Percentiles rank a stretch among this genome's conserved stretches.
These are phyloP conservation scores for Paralichthys olivaceus DNA, from an alignment of 2,113 vertebrate species.

Conservation along the genomic window DNA sequence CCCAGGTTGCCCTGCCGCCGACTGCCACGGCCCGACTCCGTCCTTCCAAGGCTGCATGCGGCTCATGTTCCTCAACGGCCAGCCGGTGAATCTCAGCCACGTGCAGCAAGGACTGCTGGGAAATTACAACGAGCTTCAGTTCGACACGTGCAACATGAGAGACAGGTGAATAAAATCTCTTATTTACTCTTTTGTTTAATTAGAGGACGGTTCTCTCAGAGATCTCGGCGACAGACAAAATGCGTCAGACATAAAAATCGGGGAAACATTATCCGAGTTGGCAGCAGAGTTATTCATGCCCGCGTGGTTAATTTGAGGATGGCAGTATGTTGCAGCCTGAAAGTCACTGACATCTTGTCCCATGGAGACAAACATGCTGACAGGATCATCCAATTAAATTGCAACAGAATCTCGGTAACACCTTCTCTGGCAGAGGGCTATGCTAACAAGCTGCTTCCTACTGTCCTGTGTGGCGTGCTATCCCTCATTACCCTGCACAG, in stretches of 20 bases:
- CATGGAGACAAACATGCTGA: conserved; percentile 66
- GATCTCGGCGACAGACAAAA: neutral
- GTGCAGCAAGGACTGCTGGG: conserved; percentile 94
- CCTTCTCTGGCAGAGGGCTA: conserved; percentile 67
- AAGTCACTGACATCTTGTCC: conserved; percentile 67
- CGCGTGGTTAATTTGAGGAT: conserved; percentile 56
- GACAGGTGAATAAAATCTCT: conserved; percentile 88
- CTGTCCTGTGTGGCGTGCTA: conserved; percentile 56
- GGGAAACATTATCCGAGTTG: conserved; percentile 27
- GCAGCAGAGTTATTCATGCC: conserved; percentile 37
- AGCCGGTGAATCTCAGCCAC: conserved; percentile 90
- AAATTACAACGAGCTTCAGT: conserved; percentile 92
- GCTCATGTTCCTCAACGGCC: conserved; percentile 94
- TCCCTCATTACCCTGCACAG: conserved; percentile 71
- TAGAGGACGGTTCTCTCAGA: neutral
- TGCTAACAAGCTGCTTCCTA: conserved; percentile 78
- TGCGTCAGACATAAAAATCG: neutral
- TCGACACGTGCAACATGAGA: conserved; percentile 95
- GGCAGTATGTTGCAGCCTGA: conserved; percentile 50
- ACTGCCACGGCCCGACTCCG: conserved; percentile 87
- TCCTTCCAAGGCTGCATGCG: conserved; percentile 97
- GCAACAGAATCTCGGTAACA: conserved; percentile 57
- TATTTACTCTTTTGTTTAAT: conserved; percentile 7
- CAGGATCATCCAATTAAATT: conserved; percentile 80
- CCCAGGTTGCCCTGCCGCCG: conserved; percentile 88